These are phyloP conservation scores for Prionailurus viverrinus DNA, from an alignment of 2,113 vertebrate species.

Conservation along the genomic window DNA sequence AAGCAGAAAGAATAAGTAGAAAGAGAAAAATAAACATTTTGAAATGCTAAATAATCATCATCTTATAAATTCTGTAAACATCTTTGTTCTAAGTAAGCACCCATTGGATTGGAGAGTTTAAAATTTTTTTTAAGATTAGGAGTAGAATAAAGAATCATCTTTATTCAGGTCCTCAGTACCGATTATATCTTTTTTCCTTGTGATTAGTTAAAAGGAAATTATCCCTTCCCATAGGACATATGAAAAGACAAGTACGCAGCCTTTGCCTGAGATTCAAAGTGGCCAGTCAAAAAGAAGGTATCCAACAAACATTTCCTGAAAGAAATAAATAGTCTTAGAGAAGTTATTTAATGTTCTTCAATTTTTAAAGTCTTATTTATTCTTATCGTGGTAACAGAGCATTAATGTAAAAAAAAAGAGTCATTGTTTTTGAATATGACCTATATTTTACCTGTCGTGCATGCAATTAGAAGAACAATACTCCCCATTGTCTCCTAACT, in stretches of 20 bases:
- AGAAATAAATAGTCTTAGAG: neutral
- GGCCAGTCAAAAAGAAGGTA: neutral
- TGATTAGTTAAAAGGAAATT: slow-evolving; percentile 5
- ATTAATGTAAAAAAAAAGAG: neutral
- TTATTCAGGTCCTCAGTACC: neutral
- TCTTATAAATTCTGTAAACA: neutral
- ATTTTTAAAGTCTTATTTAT: neutral
- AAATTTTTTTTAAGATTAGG: neutral
- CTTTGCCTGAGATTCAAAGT: neutral
- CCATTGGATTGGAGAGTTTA: neutral
- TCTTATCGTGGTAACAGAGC: neutral
- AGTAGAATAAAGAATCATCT: neutral
- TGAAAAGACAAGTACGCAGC: neutral
- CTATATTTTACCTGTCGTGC: neutral
- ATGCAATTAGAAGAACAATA: neutral
- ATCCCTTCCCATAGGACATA: neutral
- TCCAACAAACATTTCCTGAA: neutral
- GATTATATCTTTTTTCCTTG: neutral
- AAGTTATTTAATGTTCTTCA: neutral
- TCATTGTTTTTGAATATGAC: neutral
- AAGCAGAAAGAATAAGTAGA: neutral
- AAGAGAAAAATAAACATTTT: neutral
- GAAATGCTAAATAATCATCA: neutral
- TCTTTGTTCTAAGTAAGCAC: neutral
- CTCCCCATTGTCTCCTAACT: neutral